Conservation (phyloP, 2,888 invertebrate species). For the Scaptomyza reducta region DNA sequence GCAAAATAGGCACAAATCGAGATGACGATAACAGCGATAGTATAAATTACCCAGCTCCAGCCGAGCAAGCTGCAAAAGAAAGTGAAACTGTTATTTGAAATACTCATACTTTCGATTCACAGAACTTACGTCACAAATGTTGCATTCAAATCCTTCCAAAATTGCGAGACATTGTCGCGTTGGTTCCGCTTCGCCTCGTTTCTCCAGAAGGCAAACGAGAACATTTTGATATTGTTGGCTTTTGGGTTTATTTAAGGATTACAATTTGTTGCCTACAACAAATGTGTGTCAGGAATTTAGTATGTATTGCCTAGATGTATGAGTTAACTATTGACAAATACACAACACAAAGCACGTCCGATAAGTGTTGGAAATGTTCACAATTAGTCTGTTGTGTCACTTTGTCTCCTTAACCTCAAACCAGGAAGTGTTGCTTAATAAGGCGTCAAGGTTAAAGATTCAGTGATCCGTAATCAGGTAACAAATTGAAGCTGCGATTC, state of each 20-base stretch:
- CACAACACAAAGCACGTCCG: not conserved
- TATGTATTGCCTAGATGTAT: constrained; percentile 35
- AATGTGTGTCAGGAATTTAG: constrained; percentile 35
- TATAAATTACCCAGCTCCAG: constrained; percentile 81
- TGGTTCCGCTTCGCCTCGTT: constrained; percentile 45
- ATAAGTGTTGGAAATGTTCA: not conserved
- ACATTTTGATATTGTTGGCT: constrained; percentile 32
- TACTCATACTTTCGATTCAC: too few relatives aligned
- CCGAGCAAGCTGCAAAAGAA: constrained; percentile 61
- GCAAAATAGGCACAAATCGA: constrained; percentile 74
- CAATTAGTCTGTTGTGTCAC: not conserved
- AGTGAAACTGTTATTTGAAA: too few relatives aligned
- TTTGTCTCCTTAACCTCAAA: constrained; percentile 48
- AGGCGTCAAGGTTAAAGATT: constrained; percentile 41
- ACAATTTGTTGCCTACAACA: constrained; percentile 45
- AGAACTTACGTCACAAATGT: constrained; percentile 63
- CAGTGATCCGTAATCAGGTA: constrained; percentile 27
- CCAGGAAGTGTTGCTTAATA: constrained; percentile 44
- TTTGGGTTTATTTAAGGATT: constrained; percentile 30
- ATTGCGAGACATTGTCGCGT: constrained; percentile 55
- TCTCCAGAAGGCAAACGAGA: constrained; percentile 58
- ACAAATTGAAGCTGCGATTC: constrained; percentile 24
- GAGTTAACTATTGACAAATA: not conserved
- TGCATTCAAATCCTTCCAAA: constrained; percentile 67
- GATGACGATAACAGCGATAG: constrained; percentile 67